These are phyloP conservation scores for Chondrilla cf. caribensis DNA, from an alignment of 37 sponge, comb jelly and placozoan species.

Conservation along the genomic window DNA sequence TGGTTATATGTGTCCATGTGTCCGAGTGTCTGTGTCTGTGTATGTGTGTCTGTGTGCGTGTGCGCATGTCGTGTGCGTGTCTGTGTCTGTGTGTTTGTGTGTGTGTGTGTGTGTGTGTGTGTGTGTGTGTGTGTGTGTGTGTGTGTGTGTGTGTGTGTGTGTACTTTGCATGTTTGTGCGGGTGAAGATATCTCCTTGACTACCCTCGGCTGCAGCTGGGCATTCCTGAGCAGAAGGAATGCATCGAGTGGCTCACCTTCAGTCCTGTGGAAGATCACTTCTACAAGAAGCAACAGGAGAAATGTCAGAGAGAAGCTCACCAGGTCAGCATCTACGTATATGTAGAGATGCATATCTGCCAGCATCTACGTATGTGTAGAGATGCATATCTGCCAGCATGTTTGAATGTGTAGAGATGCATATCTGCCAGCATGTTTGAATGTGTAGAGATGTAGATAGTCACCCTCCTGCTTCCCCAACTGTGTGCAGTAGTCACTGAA, in stretches of 20 bases:
- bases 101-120: not conserved
- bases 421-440: not conserved
- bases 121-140: not conserved
- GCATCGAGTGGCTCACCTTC: slow-evolving; percentile 72
- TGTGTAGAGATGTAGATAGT: no score
- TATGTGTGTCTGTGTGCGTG: not conserved
- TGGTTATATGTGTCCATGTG: not conserved
- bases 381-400: not conserved
- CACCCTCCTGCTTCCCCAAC: no score
- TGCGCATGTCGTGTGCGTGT: not conserved
- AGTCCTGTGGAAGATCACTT: slow-evolving; percentile 67
- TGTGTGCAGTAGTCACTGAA: no score
- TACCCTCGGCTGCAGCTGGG: slow-evolving; percentile 33
- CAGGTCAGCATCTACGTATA: slow-evolving; percentile 6
- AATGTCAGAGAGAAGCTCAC: slow-evolving; percentile 18
- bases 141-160: not conserved
- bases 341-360: not conserved
- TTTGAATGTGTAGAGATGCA: not conserved
- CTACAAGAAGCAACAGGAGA: slow-evolving; percentile 62
- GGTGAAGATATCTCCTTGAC: not conserved
- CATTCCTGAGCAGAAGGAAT: slow-evolving; percentile 59
- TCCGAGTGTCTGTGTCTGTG: not conserved
- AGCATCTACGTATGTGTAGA: not conserved
- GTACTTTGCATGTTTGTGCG: not conserved
- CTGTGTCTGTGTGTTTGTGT: not conserved